Percentiles rank a stretch among this genome's conserved stretches.
These are phyloP conservation scores for Clarias laeviceps DNA, from an alignment of 2,797 vertebrate species.

Conservation along the genomic window DNA sequence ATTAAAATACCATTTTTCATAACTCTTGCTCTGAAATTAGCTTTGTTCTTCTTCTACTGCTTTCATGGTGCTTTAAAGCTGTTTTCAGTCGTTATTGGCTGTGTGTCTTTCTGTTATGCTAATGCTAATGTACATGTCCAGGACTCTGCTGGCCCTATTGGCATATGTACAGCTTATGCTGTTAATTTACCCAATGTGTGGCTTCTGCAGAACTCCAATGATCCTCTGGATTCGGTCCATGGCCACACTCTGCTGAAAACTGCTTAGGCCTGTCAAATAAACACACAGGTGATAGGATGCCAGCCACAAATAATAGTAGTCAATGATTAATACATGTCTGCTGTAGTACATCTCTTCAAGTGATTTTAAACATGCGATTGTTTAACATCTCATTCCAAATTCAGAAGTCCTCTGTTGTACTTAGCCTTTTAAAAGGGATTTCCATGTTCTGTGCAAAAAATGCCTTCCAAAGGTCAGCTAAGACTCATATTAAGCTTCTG, in stretches of 20 bases:
- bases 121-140: neutral
- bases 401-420: too few relatives aligned
- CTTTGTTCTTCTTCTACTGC: neutral
- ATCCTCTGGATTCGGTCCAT: constrained; percentile 96
- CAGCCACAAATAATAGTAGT: neutral
- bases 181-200: constrained; percentile 84
- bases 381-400: too few relatives aligned
- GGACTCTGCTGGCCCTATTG: neutral
- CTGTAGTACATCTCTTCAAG: neutral
- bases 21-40: neutral
- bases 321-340: neutral
- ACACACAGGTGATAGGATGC: constrained; percentile 41
- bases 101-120: neutral
- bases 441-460: too few relatives aligned
- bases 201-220: constrained; percentile 88
- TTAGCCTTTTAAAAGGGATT: too few relatives aligned
- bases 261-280: constrained; percentile 84
- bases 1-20: neutral
- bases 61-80: neutral
- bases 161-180: neutral
- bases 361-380: neutral
- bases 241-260: constrained; percentile 93
- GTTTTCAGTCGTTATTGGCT: neutral
- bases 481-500: too few relatives aligned
- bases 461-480: too few relatives aligned